Conservation (phyloP, 1,140 invertebrate species). For the Zelostemma sp. region DNA sequence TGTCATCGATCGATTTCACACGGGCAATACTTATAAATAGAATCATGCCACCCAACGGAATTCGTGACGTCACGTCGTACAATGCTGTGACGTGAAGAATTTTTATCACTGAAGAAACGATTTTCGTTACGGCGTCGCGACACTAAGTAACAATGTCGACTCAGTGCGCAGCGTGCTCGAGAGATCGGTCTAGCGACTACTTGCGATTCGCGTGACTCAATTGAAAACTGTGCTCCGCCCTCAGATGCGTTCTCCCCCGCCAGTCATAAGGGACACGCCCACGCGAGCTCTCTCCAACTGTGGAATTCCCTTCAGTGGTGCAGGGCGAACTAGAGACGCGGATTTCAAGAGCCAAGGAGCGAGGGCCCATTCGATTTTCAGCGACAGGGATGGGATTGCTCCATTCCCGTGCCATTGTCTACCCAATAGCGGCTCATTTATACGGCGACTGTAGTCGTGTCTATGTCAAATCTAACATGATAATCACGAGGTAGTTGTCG, state of each 20-base stretch:
- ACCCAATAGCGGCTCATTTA: constrained; percentile 23
- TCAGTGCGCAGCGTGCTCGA: constrained; percentile 22
- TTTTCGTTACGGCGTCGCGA: constrained; percentile 49
- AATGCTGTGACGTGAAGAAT: no score
- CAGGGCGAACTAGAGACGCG: constrained; percentile 19
- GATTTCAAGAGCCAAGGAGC: constrained; percentile 15
- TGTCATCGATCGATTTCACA: constrained; percentile 6
- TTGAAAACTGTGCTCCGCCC: constrained; percentile 47
- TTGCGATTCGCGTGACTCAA: constrained; percentile 28
- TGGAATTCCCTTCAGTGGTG: constrained; percentile 9
- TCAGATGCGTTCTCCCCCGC: constrained; percentile 34
- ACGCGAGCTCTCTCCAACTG: constrained; percentile 15
- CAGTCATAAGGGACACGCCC: constrained; percentile 29
- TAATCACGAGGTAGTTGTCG: no score
- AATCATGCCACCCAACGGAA: constrained; percentile 14
- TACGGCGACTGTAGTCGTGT: not conserved
- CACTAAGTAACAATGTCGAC: constrained; percentile 53
- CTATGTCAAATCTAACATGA: not conserved
- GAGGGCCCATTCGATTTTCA: constrained; percentile 30
- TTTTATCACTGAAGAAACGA: no score
- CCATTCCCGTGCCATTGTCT: constrained; percentile 13
- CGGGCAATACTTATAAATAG: not conserved
- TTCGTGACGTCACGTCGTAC: no score
- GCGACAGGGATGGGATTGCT: constrained; percentile 13
- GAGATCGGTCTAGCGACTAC: constrained; percentile 36